Base-by-base conservation (phyloP, 2,888 invertebrate species). In the Caenorhabditis imperialis region DNA sequence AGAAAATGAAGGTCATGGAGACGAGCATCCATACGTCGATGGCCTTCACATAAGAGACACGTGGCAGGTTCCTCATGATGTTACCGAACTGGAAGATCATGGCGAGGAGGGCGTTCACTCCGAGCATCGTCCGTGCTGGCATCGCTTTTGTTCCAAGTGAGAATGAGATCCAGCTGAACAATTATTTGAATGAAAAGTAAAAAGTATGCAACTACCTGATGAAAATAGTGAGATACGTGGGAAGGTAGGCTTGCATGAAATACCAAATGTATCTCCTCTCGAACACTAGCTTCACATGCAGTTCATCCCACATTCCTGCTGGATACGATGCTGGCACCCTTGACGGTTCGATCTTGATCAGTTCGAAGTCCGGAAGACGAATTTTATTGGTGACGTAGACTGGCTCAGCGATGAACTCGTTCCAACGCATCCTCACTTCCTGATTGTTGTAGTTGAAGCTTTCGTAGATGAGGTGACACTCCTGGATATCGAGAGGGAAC, bases 401-500 rank as follows among this genome's bases (percentile, higher is more conserved):
- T 0, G 75, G 73, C 18, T 53, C 42, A 0, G 60, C 51, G 30
- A 44, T 62, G n/a, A 63, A 53, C 16, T 78, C 70, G n/a, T 75
- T 67, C 86, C 86, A 86, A 18, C 84, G 47, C 86, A 86, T 86
- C 35, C 82, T 78, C 22, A 88, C 88, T 67, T 88, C 88, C 47
- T 85, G 84, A 38, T 87, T 85, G 77, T 88, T 88, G 79, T 88
- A 88, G 72, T 86, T 88, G 81, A 88, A 88, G 69, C 86, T 83
- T 54, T 86, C 86, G 69, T 86, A 86, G 42, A 83, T 82, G 48
- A 86, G 74, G 58, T 72, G 65, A 65, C 88, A 88, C 20, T 81
- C 82, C 53, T 88, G 88, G 8, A 77, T 76, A 61, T 88, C 88
- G 77, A 88, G 78, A 14, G 88, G 88, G 67, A 88, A 88, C 40